A percentile compares a stretch with the other conserved stretches of the same genome.
These are phyloP conservation scores for Petromus typicus DNA, from an alignment of 2,113 vertebrate genomes.

Conservation along the genomic window DNA sequence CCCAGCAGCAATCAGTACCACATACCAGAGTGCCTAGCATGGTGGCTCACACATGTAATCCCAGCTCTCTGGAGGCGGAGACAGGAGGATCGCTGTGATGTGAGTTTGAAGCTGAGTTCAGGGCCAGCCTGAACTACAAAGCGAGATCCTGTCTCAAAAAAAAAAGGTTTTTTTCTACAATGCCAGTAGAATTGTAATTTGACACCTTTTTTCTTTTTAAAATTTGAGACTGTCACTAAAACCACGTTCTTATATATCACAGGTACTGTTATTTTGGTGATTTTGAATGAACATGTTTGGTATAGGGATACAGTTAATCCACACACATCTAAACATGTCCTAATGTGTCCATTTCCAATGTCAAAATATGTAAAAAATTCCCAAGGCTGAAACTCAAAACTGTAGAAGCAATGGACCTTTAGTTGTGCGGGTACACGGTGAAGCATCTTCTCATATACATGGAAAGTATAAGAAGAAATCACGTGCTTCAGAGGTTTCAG, in stretches of 20 bases:
- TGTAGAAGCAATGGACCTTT: not conserved
- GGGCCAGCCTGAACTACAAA: too few species aligned
- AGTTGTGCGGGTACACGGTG: not conserved
- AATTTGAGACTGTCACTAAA: too few species aligned
- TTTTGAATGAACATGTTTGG: conserved; percentile 34
- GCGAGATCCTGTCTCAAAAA: too few species aligned
- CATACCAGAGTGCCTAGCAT: too few species aligned
- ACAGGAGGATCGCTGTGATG: too few species aligned
- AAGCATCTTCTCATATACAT: not conserved
- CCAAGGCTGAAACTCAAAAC: not conserved
- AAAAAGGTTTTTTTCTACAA: not conserved
- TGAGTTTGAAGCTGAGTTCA: too few species aligned
- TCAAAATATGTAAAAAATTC: conserved; percentile 56
- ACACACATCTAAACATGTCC: conserved; percentile 64
- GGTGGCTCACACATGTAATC: too few species aligned
- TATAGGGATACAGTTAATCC: conserved; percentile 56
- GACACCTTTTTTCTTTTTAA: not conserved
- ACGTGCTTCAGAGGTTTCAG: not conserved
- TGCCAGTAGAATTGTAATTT: conserved; percentile 39
- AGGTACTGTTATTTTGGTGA: conserved; percentile 50
- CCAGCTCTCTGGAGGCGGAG: too few species aligned
- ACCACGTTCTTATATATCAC: not conserved
- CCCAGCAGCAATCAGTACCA: too few species aligned
- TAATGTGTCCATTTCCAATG: not conserved
- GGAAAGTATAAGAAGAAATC: not conserved